A percentile compares a stretch with the other conserved stretches of the same genome.
phyloP scores from a whole-genome alignment of 2,888 invertebrate species.

The Griposia aprilina region DNA sequence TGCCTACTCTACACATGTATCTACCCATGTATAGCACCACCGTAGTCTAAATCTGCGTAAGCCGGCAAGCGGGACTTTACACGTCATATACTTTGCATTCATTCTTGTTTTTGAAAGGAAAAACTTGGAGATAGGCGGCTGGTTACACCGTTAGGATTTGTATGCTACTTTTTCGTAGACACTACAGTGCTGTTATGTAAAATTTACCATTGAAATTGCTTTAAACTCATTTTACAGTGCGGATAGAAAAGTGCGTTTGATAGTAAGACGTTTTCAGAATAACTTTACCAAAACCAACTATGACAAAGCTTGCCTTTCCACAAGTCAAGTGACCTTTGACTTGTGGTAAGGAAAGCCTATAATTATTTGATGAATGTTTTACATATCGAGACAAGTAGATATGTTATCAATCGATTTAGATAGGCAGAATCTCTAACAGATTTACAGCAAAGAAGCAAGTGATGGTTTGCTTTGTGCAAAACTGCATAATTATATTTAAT shows the following conservation, averaged over 20 bases:
- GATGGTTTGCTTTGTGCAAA: no score
- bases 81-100: slow-evolving; percentile 67
- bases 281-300: no score
- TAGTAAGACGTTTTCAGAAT: no score
- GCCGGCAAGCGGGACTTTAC: slow-evolving; percentile 55
- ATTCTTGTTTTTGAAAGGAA: slow-evolving; percentile 61
- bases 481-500: no score
- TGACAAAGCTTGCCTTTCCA: no score
- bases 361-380: no score
- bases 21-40: not conserved
- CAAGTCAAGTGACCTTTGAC: no score
- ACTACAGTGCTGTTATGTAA: not conserved
- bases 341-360: no score
- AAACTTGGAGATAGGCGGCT: slow-evolving; percentile 55
- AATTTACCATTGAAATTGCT: not conserved
- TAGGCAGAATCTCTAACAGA: no score
- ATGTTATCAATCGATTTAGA: no score
- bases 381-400: no score
- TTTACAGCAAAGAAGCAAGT: no score
- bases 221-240: not conserved
- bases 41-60: slow-evolving; percentile 59
- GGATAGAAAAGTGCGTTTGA: not conserved
- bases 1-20: not conserved
- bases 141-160: slow-evolving; percentile 50
- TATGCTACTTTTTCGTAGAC: not conserved